These are phyloP conservation scores for Pardalotus punctatus DNA, from an alignment of 2,113 vertebrate genomes.

Conservation along the genomic window DNA sequence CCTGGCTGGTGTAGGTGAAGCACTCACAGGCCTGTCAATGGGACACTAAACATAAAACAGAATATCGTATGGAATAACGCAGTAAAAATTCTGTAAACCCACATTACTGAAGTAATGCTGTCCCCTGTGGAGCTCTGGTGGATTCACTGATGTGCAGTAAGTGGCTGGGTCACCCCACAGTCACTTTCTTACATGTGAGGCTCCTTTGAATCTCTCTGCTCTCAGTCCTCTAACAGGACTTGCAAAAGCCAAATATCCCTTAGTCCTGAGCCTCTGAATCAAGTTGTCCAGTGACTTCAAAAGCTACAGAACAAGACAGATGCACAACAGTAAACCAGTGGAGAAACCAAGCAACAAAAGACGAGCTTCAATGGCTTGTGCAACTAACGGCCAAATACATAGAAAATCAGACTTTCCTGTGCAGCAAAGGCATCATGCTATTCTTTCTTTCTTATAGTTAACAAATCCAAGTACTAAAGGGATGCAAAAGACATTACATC, in stretches of 20 bases:
- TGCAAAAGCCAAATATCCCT: background rate
- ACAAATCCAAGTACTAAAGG: background rate
- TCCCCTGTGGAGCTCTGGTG: background rate
- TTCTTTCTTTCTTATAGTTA: background rate
- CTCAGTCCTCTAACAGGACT: background rate
- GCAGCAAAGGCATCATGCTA: background rate
- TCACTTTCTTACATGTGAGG: background rate
- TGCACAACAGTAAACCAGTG: background rate
- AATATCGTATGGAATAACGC: background rate
- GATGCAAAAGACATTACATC: background rate
- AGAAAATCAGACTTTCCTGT: background rate
- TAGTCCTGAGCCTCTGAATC: background rate
- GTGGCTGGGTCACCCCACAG: background rate
- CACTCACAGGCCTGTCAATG: background rate
- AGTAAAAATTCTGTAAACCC: background rate
- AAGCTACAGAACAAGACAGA: background rate
- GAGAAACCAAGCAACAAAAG: background rate
- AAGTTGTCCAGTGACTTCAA: background rate
- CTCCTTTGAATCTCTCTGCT: background rate
- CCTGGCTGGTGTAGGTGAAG: background rate
- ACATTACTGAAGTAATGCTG: background rate
- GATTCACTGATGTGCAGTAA: background rate
- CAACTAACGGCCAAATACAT: background rate
- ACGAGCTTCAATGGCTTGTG: background rate
- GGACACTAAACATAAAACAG: background rate